Evolutionary conservation across 2,888 invertebrate genomes (phyloP), one percentile per base, ranked within the genome.

Genomic region (Lasioglossum leucozonium): DNA sequence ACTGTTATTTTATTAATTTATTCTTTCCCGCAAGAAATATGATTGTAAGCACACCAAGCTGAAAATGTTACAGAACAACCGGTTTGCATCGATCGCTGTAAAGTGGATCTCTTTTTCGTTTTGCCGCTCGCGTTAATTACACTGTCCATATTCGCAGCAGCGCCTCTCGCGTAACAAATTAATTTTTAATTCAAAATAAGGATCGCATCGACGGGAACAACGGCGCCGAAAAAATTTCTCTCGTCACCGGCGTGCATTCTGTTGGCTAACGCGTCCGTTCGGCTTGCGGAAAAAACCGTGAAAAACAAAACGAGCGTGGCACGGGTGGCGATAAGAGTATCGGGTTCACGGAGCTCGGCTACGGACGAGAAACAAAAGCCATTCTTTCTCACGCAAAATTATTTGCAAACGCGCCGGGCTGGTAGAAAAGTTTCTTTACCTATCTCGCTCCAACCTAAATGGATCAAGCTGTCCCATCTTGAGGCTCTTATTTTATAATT

Each of bases 351-450:
- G 44, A 13, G 26, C 26, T 16, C 18, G 55, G 55, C 11, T 55
- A n/a, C 51, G 62, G 34, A 26, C 26, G 42, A 5, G 58, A 51
- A 42, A 74, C 51, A 71, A 77, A 74, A 65, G 55, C 82, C 82
- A 44, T 58, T 79, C 72, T 58, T 79, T 55, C 26, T 11, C 16
- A 65, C 51, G 58, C 47, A 51, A 76, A 76, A 85, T 85, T 72
- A 85, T 85, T 83, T 83, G 58, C 72, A 75, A 58, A 72, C 34
- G 75, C 37, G 71, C 47, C 51, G 16, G 11, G 44, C 10, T 42
- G 72, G 47, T 55, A 67, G 65, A 81, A 67, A 67, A 58, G 34
- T 81, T 44, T 40, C 72, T 72, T 65, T 18, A 30, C 44, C 71
- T 37, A 47, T 6, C 37, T 67, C 22, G 11, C 3, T 18, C 5